phyloP scores from a whole-genome alignment of 2,888 invertebrate genomes.

The Eupithecia pulchellata region DNA sequence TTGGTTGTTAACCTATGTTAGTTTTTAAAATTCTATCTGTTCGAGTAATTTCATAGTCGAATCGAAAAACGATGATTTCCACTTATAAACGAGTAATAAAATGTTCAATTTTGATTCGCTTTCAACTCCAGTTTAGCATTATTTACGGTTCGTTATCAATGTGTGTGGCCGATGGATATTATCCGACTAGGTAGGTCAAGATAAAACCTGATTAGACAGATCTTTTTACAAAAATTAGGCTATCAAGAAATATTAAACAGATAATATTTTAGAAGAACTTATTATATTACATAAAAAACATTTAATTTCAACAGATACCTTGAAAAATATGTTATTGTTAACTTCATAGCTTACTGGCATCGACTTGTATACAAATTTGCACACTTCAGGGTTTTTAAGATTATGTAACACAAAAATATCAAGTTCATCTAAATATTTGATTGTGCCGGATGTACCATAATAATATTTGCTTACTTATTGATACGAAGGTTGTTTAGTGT shows the following conservation, averaged over 20 bases:
- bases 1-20: background rate
- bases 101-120: slow-evolving; percentile 32
- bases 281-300: background rate
- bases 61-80: slow-evolving; percentile 21
- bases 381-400: slow-evolving; percentile 29
- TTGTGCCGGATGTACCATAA: slow-evolving; percentile 30
- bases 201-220: slow-evolving; percentile 40
- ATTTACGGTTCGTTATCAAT: slow-evolving; percentile 40
- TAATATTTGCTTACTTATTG: slow-evolving; percentile 44
- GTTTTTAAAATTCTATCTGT: background rate
- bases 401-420: slow-evolving; percentile 39
- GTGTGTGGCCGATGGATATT: slow-evolving; percentile 44
- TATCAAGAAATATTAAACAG: slow-evolving; percentile 45
- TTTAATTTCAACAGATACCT: background rate
- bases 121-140: slow-evolving; percentile 36
- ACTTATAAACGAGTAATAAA: slow-evolving; percentile 27
- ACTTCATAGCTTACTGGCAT: background rate
- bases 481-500: slow-evolving; percentile 48
- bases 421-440: slow-evolving; percentile 44
- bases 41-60: slow-evolving; percentile 4
- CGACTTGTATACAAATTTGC: background rate
- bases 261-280: slow-evolving; percentile 22
- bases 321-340: background rate
- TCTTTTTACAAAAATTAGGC: slow-evolving; percentile 44
- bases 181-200: slow-evolving; percentile 40